Evolutionary conservation across 2,113 vertebrate genomes (phyloP), one percentile per base, ranked within the genome.

Genomic region (Caloenas nicobarica): DNA sequence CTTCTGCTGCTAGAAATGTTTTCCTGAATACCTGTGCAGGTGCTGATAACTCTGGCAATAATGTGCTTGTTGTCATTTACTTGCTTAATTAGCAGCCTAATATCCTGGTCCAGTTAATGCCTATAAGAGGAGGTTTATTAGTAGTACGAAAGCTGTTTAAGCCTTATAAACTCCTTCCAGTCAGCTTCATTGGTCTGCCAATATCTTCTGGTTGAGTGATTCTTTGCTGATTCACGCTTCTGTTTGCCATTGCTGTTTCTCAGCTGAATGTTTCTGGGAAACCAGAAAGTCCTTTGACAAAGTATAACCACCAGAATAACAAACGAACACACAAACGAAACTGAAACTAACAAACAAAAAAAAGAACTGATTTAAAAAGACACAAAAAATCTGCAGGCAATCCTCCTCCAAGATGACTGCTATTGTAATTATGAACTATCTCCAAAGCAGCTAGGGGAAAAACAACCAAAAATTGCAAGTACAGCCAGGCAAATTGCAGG

Each of bases 11-110:
- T 86, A 21, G 56, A 62, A 93, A 56, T 21, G 5, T 46, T 70
- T 40, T 93, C 72, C 42, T 34, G 26, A 54, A 91, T 94, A 96
- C 95, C 91, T 97, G 92, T 38, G 26, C 76, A 93, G 88, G 90
- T 95, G 87, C 85, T 88, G 74, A 74, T 79, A 73, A 60, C 56
- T 74, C 33, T 68, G 72, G 36, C 16, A 60, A n/a, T 94, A 88
- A 93, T 57, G 68, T 71, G 69, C 60, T 91, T 70, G 54, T 86
- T 95, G 94, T 94, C 88, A 86, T 94, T 96, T 97, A 38, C 93
- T 93, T 96, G 90, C 93, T 96, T 95, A 97, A 97, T 97, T 97
- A 96, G 93, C 95, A 90, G 93, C 94, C 90, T 96, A 96, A 96
- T 97, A 96, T 86, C 91, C 93, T 94, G 80, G 91, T 93, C 95